Percentiles rank a stretch among this genome's conserved stretches.
Evolutionary conservation across 2,113 vertebrate genomes (phyloP).

Genomic region (Paralichthys olivaceus): DNA sequence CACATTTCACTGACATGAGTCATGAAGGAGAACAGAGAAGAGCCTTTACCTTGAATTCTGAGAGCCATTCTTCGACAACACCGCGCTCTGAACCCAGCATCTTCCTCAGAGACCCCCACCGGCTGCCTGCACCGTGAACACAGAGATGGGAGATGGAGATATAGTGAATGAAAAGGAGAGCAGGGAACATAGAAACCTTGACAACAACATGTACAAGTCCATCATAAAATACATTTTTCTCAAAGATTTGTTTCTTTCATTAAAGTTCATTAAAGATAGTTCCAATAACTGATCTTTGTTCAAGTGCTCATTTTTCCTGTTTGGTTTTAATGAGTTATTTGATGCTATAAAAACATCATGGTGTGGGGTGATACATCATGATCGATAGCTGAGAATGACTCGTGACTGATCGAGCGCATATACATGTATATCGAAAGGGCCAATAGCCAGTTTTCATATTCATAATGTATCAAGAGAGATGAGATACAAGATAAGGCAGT

Average conservation of each 20-base stretch:
- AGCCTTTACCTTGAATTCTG: constrained; percentile 97
- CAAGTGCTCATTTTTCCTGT: too few species aligned
- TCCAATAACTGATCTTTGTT: too few species aligned
- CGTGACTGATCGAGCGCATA: too few species aligned
- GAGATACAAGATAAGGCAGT: background rate
- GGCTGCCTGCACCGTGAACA: constrained; percentile 70
- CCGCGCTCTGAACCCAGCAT: constrained; percentile 93
- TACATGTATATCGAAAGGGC: background rate
- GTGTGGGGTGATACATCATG: too few species aligned
- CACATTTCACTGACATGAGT: constrained; percentile 28
- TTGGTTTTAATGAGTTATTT: too few species aligned
- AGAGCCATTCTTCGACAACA: constrained; percentile 98
- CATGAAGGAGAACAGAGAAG: constrained; percentile 1
- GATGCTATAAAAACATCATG: too few species aligned
- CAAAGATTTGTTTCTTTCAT: too few species aligned
- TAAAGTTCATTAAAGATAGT: too few species aligned
- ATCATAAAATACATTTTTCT: too few species aligned
- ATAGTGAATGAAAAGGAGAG: background rate
- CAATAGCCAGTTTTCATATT: constrained; percentile 1
- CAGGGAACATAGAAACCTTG: background rate
- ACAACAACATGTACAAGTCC: too few species aligned
- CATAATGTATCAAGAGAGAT: background rate
- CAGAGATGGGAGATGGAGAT: background rate
- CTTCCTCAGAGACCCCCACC: constrained; percentile 82
- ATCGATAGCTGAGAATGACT: too few species aligned